Evolutionary conservation across 2,888 invertebrate species (phyloP).

Genomic region (Pyrrhosoma nymphula): DNA sequence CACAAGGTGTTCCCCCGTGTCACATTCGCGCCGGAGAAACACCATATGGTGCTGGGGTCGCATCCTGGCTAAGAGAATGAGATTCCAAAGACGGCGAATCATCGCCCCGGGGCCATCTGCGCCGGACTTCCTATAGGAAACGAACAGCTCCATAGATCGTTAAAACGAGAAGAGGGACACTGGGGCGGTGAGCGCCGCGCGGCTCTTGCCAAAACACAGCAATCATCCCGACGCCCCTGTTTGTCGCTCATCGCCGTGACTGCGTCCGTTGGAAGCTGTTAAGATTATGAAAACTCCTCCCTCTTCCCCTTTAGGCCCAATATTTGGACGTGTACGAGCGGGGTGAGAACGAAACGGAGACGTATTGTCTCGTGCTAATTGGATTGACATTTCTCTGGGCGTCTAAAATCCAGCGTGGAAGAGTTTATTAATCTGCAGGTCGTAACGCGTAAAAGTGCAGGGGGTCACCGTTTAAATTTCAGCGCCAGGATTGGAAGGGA

Average conservation of each 20-base stretch:
- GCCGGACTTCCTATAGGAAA: not conserved
- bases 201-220: not conserved
- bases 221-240: not conserved
- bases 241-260: not conserved
- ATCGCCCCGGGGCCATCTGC: constrained; percentile 5
- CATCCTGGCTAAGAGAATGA: not conserved
- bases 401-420: not conserved
- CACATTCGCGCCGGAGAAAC: not conserved
- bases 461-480: not conserved
- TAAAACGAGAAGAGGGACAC: not conserved
- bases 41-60: not conserved
- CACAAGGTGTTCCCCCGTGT: not conserved
- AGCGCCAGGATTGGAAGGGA: not conserved
- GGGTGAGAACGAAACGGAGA: not conserved
- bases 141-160: not conserved
- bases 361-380: not conserved
- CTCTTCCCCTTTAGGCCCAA: not conserved
- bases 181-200: not conserved
- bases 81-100: not conserved
- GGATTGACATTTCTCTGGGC: not conserved
- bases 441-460: not conserved
- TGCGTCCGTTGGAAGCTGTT: no score
- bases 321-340: not conserved
- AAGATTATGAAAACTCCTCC: not conserved
- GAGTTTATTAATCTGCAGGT: not conserved